Base-by-base conservation (phyloP, 2,113 vertebrate species). In the Seriola quinqueradiata region DNA sequence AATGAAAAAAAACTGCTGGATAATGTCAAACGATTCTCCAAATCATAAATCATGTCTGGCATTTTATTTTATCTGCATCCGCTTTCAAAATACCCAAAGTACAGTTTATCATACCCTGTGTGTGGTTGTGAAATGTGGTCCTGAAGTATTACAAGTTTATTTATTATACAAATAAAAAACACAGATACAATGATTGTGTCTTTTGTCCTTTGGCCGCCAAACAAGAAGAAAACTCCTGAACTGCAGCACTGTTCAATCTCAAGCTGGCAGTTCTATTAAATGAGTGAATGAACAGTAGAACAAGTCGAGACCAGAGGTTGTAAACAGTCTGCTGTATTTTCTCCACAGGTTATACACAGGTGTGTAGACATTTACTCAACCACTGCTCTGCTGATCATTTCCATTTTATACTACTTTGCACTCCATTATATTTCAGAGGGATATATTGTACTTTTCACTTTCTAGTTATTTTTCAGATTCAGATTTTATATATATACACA, bases 161-260 rank as follows among this genome's bases (percentile, higher is more conserved):
- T 95, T 94, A 93, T 94, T 95, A 88, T 86, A 93, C 89, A 92
- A 93, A 93, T 91, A 86, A 94, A 93, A 90, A 75, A 74, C 52
- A 85, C 38, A 69, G 36, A 79, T 63, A 50, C 8, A 28, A 54
- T 17, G 17, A 72, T n/a, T 9, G 36, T 52, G 60, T 71, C 32
- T 8, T 32, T 13, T 75, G 28, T 77, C 10, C 17, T 38, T 2
- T 9, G 21, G 5, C 12, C 8, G 1, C 28, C 5, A 44, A 13
- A 23, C n/a, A 1, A 46, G 36, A 12, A 46, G 7, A 21, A 32
- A 63, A 5, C 7, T 10, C 28, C 38, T 11, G 21, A 4, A 12
- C 19, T 11, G 17, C 17, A 52, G 28, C 1, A 2, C 17, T 32
- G 38, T 19, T 23, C 13, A 65, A 65, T 65, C 38, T 28, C 11